These are phyloP conservation scores for Euplagia quadripunctaria DNA, from an alignment of 2,888 invertebrate genomes.

Conservation along the genomic window DNA sequence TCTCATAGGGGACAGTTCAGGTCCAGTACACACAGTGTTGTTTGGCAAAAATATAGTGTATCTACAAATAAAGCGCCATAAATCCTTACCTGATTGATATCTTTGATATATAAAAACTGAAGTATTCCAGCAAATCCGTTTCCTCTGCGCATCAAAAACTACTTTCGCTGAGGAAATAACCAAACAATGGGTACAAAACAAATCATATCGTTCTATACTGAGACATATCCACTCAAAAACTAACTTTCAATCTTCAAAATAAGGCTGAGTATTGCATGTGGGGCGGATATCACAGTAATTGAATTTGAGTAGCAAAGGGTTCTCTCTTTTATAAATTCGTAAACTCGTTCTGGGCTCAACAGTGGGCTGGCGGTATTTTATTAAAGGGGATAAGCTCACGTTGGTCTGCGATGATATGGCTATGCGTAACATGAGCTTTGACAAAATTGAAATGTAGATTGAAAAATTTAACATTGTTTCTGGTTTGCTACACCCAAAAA, in stretches of 20 bases:
- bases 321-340: slow-evolving; percentile 48
- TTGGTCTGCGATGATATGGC: slow-evolving; percentile 17
- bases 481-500: not conserved
- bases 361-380: slow-evolving; percentile 13
- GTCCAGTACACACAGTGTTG: not conserved
- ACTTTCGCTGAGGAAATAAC: slow-evolving; percentile 30
- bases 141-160: slow-evolving; percentile 30
- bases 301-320: slow-evolving; percentile 46
- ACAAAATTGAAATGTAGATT: slow-evolving; percentile 9
- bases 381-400: slow-evolving; percentile 14
- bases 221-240: slow-evolving; percentile 5
- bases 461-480: not conserved
- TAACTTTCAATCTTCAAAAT: not conserved
- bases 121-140: slow-evolving; percentile 22
- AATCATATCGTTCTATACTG: slow-evolving; percentile 26
- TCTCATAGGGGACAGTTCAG: too few species aligned
- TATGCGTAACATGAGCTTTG: not conserved
- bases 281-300: slow-evolving; percentile 31
- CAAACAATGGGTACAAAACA: slow-evolving; percentile 40
- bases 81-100: slow-evolving; percentile 24
- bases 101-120: slow-evolving; percentile 5
- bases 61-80: not conserved
- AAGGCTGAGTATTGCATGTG: slow-evolving; percentile 6
- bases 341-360: slow-evolving; percentile 32
- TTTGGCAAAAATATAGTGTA: not conserved